Percentiles rank a stretch among this genome's conserved stretches.
Conservation (phyloP, 1,140 invertebrate species). For the Drosophila novamexicana region DNA sequence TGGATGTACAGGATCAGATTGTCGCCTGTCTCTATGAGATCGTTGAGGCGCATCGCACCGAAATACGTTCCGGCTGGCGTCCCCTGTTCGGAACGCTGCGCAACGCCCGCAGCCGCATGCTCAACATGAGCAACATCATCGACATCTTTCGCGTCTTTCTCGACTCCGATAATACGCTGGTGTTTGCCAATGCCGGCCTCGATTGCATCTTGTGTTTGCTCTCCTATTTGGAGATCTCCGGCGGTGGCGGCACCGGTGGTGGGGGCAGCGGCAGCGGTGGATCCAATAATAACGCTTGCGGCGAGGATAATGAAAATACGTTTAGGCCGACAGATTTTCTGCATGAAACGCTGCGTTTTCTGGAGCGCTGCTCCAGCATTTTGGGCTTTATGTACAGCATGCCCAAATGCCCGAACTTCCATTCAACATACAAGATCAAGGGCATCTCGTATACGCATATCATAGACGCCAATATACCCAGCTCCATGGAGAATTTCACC, state of each 20-base stretch:
- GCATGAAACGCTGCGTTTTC: constrained; percentile 93
- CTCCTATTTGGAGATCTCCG: constrained; percentile 85
- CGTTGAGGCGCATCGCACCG: constrained; percentile 95
- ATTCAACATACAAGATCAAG: constrained; percentile 94
- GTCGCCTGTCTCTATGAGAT: constrained; percentile 97
- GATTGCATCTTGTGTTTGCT: constrained; percentile 96
- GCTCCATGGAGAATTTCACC: constrained; percentile 88
- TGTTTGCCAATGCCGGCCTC: constrained; percentile 96
- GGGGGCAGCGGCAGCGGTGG: constrained; percentile 85
- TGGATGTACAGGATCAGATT: constrained; percentile 95
- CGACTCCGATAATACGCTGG: constrained; percentile 94
- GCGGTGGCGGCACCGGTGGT: constrained; percentile 84
- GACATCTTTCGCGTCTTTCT: constrained; percentile 97
- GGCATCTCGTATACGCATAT: constrained; percentile 90
- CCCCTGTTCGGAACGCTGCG: constrained; percentile 95
- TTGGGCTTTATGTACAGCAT: constrained; percentile 96
- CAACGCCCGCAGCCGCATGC: constrained; percentile 88
- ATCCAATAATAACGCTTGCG: constrained; percentile 68
- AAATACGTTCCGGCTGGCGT: constrained; percentile 97
- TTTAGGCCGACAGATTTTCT: constrained; percentile 89
- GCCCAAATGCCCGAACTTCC: constrained; percentile 97
- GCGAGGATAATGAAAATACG: constrained; percentile 77
- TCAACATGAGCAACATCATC: constrained; percentile 89
- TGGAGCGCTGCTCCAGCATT: constrained; percentile 93
- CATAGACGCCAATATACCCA: constrained; percentile 94